Evolutionary conservation across 2,888 invertebrate species (phyloP), one percentile per base, ranked within the genome.

Genomic region (Gari tellinella): DNA sequence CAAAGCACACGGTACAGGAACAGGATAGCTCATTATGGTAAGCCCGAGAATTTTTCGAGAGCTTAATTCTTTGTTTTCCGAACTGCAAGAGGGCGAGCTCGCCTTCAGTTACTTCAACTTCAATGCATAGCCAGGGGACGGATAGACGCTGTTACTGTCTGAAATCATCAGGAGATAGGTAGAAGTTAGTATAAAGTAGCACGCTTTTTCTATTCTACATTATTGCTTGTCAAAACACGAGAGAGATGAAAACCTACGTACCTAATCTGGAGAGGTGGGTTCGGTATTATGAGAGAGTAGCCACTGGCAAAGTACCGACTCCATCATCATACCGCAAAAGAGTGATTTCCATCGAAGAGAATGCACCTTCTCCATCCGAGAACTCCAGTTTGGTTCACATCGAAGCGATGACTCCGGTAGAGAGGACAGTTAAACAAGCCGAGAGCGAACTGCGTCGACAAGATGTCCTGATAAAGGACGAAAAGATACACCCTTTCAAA

Each of bases 351-450:
- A 48, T 19, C 21, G 48, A 21, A 48, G 21, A 21, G 17, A 21
- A 19, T 8, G 48, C 14, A n/a, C 21, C 48, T 23, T 19, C 12
- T 14, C 21, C 23, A 19, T 31, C 31, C 31, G 48, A 48, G 23
- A 48, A 48, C 3, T 23, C 12, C 17, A 23, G 23, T 23, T 21
- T 48, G 23, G 17, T 48, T 19, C 19, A 21, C 21, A 48, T 48
- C 17, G 23, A 48, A 21, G 48, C 48, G 12, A 23, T 48, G 48
- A 48, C 14, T 23, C 48, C 48, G 3, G 48, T 48, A 21, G 48
- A 48, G 48, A 48, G 48, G 21, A 19, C 48, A 21, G 48, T 48
- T 48, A 23, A 48, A 19, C 48, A 19, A 48, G 48, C 48, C 23
- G 21, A 21, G 3, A 48, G 48, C 21, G 48, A 48, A 23, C 23